Conservation (phyloP, 1,140 invertebrate genomes). For the Fragariocoptes setiger region DNA sequence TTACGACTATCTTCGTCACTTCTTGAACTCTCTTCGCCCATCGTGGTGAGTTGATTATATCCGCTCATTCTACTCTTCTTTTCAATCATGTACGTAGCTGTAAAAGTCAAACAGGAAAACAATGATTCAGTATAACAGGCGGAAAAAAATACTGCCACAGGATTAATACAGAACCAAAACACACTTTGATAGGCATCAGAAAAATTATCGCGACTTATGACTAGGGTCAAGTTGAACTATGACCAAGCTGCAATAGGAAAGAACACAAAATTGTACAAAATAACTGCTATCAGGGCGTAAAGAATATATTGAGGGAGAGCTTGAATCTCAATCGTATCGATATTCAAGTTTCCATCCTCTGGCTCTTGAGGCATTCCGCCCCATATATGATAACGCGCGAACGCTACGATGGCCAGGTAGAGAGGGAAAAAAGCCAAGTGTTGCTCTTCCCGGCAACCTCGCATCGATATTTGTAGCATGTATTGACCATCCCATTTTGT, state of each 20-base stretch:
- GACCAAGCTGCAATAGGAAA: constrained; percentile 38
- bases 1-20: neutral
- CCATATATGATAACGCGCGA: constrained; percentile 1
- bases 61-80: neutral
- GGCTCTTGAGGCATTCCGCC: constrained; percentile 1
- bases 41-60: neutral
- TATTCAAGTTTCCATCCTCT: neutral
- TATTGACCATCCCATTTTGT: constrained; percentile 74
- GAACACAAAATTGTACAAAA: constrained; percentile 27
- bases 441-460: constrained; percentile 70
- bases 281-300: constrained; percentile 5
- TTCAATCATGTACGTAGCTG: constrained; percentile 14
- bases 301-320: constrained; percentile 18
- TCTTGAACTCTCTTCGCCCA: neutral
- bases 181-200: constrained; percentile 36
- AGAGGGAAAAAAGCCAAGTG: constrained; percentile 20
- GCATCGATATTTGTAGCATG: constrained; percentile 51
- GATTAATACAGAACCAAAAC: constrained; percentile 58
- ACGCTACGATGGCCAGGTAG: constrained; percentile 13
- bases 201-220: constrained; percentile 28
- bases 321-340: constrained; percentile 12
- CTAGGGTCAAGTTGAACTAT: constrained; percentile 21
- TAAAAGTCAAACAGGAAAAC: constrained; percentile 45
- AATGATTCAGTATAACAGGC: constrained; percentile 66
- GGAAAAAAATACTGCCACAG: constrained; percentile 69